Percentiles rank a stretch among this genome's conserved stretches.
Conservation (phyloP, 1,140 invertebrate genomes). For the Neodiprion lecontei region DNA sequence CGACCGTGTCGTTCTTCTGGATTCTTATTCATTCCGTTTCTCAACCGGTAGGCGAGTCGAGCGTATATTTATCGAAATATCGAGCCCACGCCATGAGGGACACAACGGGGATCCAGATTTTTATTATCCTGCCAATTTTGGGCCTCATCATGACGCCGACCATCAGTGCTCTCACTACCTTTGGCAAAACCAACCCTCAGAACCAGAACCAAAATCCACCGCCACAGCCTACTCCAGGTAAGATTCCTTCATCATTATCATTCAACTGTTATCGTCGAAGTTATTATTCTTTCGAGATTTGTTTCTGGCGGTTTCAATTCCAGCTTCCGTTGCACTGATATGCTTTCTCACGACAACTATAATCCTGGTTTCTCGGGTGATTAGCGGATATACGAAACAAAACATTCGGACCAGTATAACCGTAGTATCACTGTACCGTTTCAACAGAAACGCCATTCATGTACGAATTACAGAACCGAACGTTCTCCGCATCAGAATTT, state of each 20-base stretch:
- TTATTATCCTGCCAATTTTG: slow-evolving; percentile 36
- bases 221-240: slow-evolving; percentile 64
- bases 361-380: too few species aligned
- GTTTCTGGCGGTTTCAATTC: slow-evolving; percentile 3
- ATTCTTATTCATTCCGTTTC: background rate
- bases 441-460: too few species aligned
- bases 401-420: too few species aligned
- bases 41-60: background rate
- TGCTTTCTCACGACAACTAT: background rate
- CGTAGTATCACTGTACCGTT: too few species aligned
- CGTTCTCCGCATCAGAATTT: too few species aligned
- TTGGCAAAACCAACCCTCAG: slow-evolving; percentile 69
- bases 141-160: slow-evolving; percentile 50
- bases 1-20: background rate
- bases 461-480: too few species aligned
- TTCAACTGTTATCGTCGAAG: background rate
- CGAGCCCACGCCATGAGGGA: slow-evolving; percentile 38
- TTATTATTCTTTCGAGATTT: slow-evolving; percentile 15
- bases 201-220: slow-evolving; percentile 61
- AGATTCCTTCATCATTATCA: slow-evolving; percentile 41
- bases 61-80: too few species aligned
- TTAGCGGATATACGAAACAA: too few species aligned
- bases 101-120: slow-evolving; percentile 32
- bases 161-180: slow-evolving; percentile 71
- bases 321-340: background rate